phyloP scores from a whole-genome alignment of 2,888 invertebrate genomes.

The Gymnocheta viridis region DNA sequence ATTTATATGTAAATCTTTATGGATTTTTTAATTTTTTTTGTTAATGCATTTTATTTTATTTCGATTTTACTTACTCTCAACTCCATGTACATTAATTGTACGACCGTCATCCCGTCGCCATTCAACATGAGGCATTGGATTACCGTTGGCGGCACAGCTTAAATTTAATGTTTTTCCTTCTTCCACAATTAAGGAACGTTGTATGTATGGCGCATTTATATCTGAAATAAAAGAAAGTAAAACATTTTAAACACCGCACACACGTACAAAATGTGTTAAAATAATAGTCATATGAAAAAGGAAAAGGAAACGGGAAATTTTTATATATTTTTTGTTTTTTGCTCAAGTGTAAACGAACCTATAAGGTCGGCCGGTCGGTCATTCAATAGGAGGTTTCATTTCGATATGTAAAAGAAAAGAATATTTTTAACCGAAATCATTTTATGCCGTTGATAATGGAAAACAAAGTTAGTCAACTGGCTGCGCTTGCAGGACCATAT shows the following conservation, averaged over 20 bases:
- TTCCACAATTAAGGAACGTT: slow-evolving; percentile 86
- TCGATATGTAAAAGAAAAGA: too few relatives aligned
- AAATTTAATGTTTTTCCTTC: slow-evolving; percentile 92
- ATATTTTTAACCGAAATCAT: too few relatives aligned
- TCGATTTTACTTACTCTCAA: slow-evolving; percentile 84
- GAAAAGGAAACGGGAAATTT: slow-evolving; percentile 19
- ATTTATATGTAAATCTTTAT: slow-evolving; percentile 49
- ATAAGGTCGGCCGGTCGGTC: too few relatives aligned
- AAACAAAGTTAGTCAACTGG: too few relatives aligned
- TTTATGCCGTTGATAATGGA: too few relatives aligned
- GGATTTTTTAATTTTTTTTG: slow-evolving; percentile 34
- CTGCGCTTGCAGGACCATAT: too few relatives aligned
- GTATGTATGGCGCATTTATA: slow-evolving; percentile 77
- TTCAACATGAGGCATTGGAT: slow-evolving; percentile 89
- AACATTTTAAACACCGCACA: neutral
- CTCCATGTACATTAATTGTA: slow-evolving; percentile 85
- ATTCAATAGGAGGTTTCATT: too few relatives aligned
- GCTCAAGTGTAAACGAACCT: neutral
- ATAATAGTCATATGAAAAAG: slow-evolving; percentile 10
- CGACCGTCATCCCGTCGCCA: slow-evolving; percentile 88
- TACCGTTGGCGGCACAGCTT: slow-evolving; percentile 90
- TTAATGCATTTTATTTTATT: slow-evolving; percentile 7
- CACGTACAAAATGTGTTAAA: slow-evolving; percentile 16
- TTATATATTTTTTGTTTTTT: neutral
- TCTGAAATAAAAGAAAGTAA: slow-evolving; percentile 71